Conservation (phyloP, 2,113 vertebrate genomes). For the Indicator maculatus region DNA sequence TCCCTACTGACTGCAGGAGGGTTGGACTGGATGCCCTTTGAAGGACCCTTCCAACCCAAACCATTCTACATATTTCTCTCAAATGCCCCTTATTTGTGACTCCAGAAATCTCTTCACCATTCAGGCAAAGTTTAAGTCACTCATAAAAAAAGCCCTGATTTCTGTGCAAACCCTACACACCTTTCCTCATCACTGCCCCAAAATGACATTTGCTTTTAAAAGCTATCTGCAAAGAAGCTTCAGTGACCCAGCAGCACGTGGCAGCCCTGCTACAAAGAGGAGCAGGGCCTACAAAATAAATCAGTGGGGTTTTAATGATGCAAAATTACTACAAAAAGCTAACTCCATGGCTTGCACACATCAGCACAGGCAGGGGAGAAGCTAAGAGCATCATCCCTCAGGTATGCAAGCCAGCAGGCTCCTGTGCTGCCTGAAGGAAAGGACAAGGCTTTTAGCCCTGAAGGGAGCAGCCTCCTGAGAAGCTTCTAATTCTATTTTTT, state of each 20-base stretch:
- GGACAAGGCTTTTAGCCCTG: rapidly evolving
- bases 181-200: not conserved
- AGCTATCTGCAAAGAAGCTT: not conserved
- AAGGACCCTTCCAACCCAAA: too few species aligned
- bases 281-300: not conserved
- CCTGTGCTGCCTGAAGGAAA: not conserved
- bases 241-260: rapidly evolving
- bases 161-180: not conserved
- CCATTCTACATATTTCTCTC: not conserved
- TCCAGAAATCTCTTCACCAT: not conserved
- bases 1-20: too few species aligned
- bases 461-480: not conserved
- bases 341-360: not conserved
- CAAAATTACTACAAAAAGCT: not conserved
- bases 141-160: not conserved
- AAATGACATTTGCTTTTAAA: not conserved
- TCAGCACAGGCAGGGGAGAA: not conserved
- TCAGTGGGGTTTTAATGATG: not conserved
- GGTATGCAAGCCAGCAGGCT: rapidly evolving
- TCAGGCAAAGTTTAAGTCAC: not conserved
- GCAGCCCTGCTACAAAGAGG: not conserved
- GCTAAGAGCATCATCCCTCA: rapidly evolving
- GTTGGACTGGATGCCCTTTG: too few species aligned
- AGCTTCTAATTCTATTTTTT: not conserved
- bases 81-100: not conserved